Evolutionary conservation across 2,113 vertebrate species (phyloP), one percentile per base, ranked within the genome.

Genomic region (Anguilla japonica): DNA sequence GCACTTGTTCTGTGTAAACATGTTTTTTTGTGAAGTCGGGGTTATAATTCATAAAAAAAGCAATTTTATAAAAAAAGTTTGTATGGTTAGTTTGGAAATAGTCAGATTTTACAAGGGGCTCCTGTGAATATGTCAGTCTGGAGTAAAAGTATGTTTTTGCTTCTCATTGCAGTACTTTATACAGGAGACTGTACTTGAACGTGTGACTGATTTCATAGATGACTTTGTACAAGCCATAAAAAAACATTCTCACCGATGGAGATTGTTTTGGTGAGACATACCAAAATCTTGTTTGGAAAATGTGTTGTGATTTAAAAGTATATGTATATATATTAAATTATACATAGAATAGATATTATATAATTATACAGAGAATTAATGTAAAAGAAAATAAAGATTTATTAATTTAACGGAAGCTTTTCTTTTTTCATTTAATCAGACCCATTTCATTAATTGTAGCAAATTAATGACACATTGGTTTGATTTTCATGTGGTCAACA

Each of bases 31-130:
- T 87, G 50, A 78, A 86, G 85, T 90, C 43, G 41, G 78, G 82
- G 39, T 56, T 86, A 43, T 81, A 86, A 56, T 60, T 41, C 71
- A 84, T 86, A 90, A 86, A 86, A 80, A 34, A 20, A 13, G 22
- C 79, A 40, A 85, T 50, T 85, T 80, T 80, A 80, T 80, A 20
- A 80, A 80, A 3, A 80, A 88, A 90, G 91, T 89, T 22, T 7
- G 82, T 88, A 86, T 87, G 75, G 67, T 93, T 94, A 79, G 46
- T 81, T 46, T 91, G 82, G 56, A 85, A 90, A 46, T 91, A 92
- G 92, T 90, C 1, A 90, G 71, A 87, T 92, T 94, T 94, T 86
- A 90, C 95, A 93, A 93, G 93, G 93, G 93, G 89, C 83, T n/a
- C 46, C 67, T 41, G 67, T 29, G 26, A 86, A 81, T 34, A 63